phyloP scores from a whole-genome alignment of 2,888 invertebrate genomes.

The Actias luna region DNA sequence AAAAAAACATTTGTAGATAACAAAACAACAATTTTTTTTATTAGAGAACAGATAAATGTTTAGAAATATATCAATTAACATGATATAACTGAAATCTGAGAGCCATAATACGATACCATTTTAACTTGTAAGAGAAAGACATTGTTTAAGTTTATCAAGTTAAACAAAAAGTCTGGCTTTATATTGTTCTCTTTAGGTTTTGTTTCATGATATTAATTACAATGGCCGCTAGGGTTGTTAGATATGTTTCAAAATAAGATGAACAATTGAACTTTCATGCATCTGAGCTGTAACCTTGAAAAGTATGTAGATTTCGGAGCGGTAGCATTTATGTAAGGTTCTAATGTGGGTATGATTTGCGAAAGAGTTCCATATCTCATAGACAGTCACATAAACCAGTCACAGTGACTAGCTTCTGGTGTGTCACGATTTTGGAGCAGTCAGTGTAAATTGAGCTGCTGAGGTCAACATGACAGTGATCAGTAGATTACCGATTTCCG shows the following conservation, averaged over 20 bases:
- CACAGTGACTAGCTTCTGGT: no score
- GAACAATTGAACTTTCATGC: no score
- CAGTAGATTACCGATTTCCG: no score
- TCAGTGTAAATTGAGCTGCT: no score
- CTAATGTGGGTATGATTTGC: no score
- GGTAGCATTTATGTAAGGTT: no score
- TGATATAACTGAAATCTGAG: background rate
- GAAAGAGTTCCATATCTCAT: no score
- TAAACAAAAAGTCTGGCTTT: background rate
- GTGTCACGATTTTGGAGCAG: no score
- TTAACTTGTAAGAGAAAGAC: background rate
- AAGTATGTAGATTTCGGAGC: no score
- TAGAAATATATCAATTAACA: background rate
- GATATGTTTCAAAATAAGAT: background rate
- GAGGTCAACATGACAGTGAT: no score
- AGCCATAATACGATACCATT: background rate
- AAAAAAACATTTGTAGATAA: background rate
- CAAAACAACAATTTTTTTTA: background rate
- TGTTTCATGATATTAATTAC: background rate
- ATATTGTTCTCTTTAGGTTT: background rate
- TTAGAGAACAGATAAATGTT: background rate
- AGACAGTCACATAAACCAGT: no score
- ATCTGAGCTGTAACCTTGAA: no score
- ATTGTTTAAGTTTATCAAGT: conserved; percentile 3
- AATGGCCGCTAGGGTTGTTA: background rate